Conservation (phyloP, 2,113 vertebrate species). For the Notothenia rossii region DNA sequence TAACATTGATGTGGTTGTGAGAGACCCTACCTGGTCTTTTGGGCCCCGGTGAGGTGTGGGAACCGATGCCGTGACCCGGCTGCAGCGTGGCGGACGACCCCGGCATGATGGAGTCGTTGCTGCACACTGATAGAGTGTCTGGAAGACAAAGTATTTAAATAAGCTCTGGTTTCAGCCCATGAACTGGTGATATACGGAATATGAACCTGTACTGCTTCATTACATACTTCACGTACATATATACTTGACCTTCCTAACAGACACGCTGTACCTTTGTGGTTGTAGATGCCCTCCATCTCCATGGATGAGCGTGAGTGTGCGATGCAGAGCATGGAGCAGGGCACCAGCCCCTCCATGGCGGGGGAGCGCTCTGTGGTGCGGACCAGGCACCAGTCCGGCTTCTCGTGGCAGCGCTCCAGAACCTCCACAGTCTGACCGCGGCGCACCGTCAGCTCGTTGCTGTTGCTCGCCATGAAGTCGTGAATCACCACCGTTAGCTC, state of each 20-base stretch:
- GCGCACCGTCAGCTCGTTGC: conserved; percentile 94
- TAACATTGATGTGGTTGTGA: not conserved
- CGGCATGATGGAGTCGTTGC: conserved; percentile 95
- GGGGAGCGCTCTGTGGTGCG: conserved; percentile 96
- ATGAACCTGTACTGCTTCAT: no score
- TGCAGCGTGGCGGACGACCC: conserved; percentile 93
- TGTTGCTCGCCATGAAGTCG: conserved; percentile 96
- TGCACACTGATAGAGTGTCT: conserved; percentile 97
- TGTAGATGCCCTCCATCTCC: conserved; percentile 99
- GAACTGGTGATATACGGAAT: no score
- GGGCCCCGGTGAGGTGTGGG: conserved; percentile 95
- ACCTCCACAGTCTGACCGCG: conserved; percentile 98
- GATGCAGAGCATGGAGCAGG: conserved; percentile 96
- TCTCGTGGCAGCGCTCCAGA: conserved; percentile 95
- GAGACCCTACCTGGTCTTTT: conserved; percentile 89
- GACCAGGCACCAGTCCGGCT: conserved; percentile 97
- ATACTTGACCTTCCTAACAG: no score
- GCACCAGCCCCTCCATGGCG: conserved; percentile 93
- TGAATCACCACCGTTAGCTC: conserved; percentile 98
- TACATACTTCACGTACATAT: no score
- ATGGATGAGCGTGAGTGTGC: conserved; percentile 98
- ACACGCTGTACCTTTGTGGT: conserved; percentile 92
- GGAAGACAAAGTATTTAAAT: conserved; percentile 17
- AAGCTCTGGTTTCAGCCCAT: no score
- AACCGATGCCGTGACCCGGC: conserved; percentile 90